Conservation (phyloP, 2,888 invertebrate genomes). For the Aethes cnicana region DNA sequence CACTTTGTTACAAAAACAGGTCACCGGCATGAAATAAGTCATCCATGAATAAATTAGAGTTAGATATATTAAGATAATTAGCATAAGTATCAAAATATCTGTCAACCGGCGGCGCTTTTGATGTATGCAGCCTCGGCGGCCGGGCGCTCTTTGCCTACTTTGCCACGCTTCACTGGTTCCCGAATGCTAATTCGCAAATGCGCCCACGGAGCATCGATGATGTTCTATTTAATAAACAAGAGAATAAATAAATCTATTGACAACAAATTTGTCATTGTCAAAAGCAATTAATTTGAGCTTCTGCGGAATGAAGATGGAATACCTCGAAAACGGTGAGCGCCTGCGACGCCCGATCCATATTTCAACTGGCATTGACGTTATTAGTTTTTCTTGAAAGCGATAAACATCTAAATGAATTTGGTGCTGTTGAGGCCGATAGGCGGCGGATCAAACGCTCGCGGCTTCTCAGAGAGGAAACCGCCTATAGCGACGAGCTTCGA, state of each 20-base stretch:
- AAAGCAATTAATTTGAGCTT: slow-evolving; percentile 26
- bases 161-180: slow-evolving; percentile 43
- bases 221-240: no score
- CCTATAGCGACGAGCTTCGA: no score
- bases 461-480: neutral
- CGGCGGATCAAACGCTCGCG: slow-evolving; percentile 63
- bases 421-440: slow-evolving; percentile 38
- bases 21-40: slow-evolving; percentile 70
- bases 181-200: slow-evolving; percentile 43
- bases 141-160: slow-evolving; percentile 37
- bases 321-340: slow-evolving; percentile 10
- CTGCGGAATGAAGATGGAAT: slow-evolving; percentile 18
- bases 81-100: slow-evolving; percentile 72
- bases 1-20: slow-evolving; percentile 70
- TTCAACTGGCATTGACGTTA: slow-evolving; percentile 57
- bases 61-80: slow-evolving; percentile 63
- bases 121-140: slow-evolving; percentile 45
- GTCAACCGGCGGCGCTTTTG: slow-evolving; percentile 73
- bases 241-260: no score
- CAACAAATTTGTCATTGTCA: slow-evolving; percentile 15
- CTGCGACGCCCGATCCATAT: slow-evolving; percentile 27
- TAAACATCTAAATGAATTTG: slow-evolving; percentile 76
- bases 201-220: no score
- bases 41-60: slow-evolving; percentile 60
- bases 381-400: slow-evolving; percentile 74